Conservation (phyloP, 1,140 invertebrate genomes). For the Chironomus striatipennis region DNA sequence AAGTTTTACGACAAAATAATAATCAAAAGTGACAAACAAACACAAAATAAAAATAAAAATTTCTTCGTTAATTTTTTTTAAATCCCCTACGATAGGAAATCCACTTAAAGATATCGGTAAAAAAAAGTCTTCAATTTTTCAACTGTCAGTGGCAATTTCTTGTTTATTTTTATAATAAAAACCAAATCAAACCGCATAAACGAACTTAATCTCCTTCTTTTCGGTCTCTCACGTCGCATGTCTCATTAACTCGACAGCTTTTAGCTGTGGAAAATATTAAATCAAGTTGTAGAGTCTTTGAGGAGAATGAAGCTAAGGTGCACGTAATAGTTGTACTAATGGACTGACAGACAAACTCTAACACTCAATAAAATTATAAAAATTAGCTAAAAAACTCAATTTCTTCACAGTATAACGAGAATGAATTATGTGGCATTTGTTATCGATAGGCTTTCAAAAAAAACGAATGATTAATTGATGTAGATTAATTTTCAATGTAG, state of each 20-base stretch:
- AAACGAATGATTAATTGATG: neutral
- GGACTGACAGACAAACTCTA: no score
- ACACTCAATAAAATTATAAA: no score
- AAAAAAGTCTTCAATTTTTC: neutral
- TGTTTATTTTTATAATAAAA: neutral
- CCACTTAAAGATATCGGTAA: no score
- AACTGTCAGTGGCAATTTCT: neutral
- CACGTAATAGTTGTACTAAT: no score
- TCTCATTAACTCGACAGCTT: neutral
- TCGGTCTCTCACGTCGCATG: neutral
- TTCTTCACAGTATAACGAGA: neutral
- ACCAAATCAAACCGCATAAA: neutral
- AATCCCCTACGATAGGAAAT: no score
- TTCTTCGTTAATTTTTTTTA: no score
- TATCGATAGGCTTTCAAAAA: constrained; percentile 1
- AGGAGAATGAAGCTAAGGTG: no score
- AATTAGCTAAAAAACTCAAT: no score
- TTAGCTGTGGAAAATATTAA: neutral
- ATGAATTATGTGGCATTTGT: constrained; percentile 1
- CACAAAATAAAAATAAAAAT: no score
- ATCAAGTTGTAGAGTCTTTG: neutral
- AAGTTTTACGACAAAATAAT: no score
- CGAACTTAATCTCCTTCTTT: neutral
- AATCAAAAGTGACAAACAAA: no score
- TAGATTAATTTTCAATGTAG: constrained; percentile 14